Evolutionary conservation across 2,113 vertebrate genomes (phyloP).

Genomic region (Perca schrenkii): DNA sequence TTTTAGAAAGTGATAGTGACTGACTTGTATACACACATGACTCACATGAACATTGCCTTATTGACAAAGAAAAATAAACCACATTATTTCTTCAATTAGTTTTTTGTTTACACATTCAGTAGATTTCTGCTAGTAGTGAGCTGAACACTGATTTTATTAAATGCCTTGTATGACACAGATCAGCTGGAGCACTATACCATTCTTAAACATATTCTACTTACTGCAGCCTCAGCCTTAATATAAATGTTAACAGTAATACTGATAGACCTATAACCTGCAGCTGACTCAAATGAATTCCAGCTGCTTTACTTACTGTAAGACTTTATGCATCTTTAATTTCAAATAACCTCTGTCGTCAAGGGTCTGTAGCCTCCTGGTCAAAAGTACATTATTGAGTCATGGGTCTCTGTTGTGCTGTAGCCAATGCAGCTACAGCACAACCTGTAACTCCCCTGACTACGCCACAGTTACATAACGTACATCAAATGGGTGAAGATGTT

Average conservation of each 20-base stretch:
- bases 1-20: not conserved
- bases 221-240: not conserved
- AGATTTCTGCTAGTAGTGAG: not conserved
- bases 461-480: constrained; percentile 56
- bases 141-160: not conserved
- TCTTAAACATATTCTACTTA: not conserved
- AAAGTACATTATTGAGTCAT: constrained; percentile 25
- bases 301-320: not conserved
- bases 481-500: constrained; percentile 5
- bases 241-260: not conserved
- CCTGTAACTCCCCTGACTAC: constrained; percentile 49
- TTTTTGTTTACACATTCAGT: not conserved
- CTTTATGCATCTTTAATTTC: not conserved
- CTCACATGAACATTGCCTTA: not conserved
- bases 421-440: constrained; percentile 43
- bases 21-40: not conserved
- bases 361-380: constrained; percentile 31
- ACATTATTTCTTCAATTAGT: not conserved
- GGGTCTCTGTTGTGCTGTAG: constrained; percentile 22
- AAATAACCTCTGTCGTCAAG: not conserved
- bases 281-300: not conserved
- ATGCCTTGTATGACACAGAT: not conserved
- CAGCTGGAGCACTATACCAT: not conserved
- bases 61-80: not conserved
- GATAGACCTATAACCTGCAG: not conserved